A percentile compares a stretch with the other conserved stretches of the same genome.
phyloP scores from a whole-genome alignment of 2,797 vertebrate genomes.

The Pseudochaenichthys georgianus region DNA sequence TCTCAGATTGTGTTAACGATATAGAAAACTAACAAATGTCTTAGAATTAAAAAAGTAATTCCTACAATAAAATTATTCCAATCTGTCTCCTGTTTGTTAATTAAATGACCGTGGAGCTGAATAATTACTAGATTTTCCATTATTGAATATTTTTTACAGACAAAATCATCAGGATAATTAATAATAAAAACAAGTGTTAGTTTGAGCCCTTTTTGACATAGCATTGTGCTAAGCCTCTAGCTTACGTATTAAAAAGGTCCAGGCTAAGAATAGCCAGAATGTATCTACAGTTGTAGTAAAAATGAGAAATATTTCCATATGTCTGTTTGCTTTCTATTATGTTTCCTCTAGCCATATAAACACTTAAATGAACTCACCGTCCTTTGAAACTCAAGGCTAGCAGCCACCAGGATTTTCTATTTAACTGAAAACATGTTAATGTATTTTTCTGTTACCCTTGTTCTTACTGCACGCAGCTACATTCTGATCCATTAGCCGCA shows the following conservation, averaged over 20 bases:
- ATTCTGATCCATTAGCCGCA: conserved; percentile 57
- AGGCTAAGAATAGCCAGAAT: neutral
- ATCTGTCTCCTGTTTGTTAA: neutral
- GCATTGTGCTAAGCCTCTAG: too few species aligned
- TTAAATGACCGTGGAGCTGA: neutral
- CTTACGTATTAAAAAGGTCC: neutral
- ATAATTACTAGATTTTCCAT: too few species aligned
- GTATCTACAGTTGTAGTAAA: neutral
- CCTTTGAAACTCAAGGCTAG: conserved; percentile 7
- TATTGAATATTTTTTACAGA: too few species aligned
- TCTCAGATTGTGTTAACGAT: neutral
- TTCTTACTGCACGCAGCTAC: conserved; percentile 39
- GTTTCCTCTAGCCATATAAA: conserved; percentile 7
- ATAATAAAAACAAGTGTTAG: too few species aligned
- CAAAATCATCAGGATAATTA: too few species aligned
- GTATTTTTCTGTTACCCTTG: conserved; percentile 54
- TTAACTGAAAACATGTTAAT: conserved; percentile 49
- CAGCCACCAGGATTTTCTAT: conserved; percentile 18
- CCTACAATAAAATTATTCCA: neutral
- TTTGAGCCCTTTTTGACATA: too few species aligned
- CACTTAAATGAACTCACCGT: neutral
- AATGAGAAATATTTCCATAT: neutral
- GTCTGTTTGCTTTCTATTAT: conserved; percentile 10
- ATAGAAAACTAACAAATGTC: neutral
- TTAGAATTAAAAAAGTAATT: neutral